phyloP scores from a whole-genome alignment of 2,797 vertebrate species.

The Champsocephalus gunnari region DNA sequence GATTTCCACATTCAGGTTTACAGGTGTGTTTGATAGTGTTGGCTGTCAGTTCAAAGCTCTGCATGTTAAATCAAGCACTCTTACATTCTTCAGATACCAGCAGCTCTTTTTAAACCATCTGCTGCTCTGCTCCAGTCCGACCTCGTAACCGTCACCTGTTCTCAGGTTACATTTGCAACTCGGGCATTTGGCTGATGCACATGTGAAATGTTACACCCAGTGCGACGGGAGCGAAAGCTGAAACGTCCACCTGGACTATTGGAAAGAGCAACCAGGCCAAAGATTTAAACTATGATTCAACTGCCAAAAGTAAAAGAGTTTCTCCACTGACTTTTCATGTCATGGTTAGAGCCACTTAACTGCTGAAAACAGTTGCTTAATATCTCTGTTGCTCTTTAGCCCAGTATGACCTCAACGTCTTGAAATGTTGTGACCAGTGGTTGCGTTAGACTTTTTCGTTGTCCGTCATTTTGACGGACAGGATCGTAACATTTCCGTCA shows the following conservation, averaged over 20 bases:
- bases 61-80: constrained; percentile 62
- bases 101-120: constrained; percentile 37
- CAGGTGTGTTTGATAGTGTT: constrained; percentile 9
- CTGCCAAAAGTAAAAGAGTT: neutral
- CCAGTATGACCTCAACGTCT: neutral
- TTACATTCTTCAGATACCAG: constrained; percentile 60
- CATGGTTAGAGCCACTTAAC: neutral
- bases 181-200: neutral
- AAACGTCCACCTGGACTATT: neutral
- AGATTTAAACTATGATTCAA: neutral
- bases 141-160: constrained; percentile 32
- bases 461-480: too few species aligned
- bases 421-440: neutral
- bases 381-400: neutral
- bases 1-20: neutral
- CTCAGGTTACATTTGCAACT: neutral
- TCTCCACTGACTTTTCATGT: neutral
- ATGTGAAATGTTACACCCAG: neutral
- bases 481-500: too few species aligned
- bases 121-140: constrained; percentile 2
- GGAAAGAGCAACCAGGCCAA: neutral
- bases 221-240: neutral
- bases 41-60: constrained; percentile 35
- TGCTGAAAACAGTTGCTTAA: neutral
- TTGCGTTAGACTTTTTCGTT: too few species aligned